Conservation (phyloP, 2,888 invertebrate genomes). For the Nephrotoma flavescens region DNA sequence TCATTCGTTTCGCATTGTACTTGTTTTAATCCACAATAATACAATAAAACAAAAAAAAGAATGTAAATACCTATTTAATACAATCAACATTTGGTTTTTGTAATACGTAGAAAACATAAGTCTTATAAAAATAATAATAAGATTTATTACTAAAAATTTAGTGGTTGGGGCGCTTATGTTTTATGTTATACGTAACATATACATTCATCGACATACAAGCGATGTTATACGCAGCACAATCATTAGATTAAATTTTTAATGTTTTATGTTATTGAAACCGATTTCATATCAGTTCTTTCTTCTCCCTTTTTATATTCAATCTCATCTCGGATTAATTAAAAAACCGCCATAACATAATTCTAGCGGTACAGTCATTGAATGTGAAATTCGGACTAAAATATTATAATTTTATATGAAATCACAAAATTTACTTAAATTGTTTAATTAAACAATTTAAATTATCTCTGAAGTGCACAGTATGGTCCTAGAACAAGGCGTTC, state of each 20-base stretch:
- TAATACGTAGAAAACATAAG: neutral
- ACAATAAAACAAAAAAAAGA: neutral
- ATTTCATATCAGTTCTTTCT: neutral
- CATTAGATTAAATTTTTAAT: neutral
- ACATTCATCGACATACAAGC: no score
- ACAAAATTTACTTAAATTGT: no score
- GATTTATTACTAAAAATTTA: neutral
- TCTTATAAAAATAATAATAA: neutral
- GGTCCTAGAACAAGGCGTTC: no score
- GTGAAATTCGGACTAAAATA: no score
- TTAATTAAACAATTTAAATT: no score
- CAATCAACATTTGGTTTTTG: neutral
- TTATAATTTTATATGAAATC: no score
- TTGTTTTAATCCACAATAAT: neutral
- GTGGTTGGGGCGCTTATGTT: neutral
- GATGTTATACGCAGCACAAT: neutral
- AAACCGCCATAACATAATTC: no score
- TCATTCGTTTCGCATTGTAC: neutral
- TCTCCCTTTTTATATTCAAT: no score
- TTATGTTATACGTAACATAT: neutral
- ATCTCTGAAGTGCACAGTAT: no score
- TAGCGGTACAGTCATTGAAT: no score
- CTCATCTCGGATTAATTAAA: no score
- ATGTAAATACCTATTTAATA: neutral
- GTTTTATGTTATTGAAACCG: neutral